Evolutionary conservation across 2,888 invertebrate genomes (phyloP), one percentile per base, ranked within the genome.

Genomic region (Chymomyza amoena): DNA sequence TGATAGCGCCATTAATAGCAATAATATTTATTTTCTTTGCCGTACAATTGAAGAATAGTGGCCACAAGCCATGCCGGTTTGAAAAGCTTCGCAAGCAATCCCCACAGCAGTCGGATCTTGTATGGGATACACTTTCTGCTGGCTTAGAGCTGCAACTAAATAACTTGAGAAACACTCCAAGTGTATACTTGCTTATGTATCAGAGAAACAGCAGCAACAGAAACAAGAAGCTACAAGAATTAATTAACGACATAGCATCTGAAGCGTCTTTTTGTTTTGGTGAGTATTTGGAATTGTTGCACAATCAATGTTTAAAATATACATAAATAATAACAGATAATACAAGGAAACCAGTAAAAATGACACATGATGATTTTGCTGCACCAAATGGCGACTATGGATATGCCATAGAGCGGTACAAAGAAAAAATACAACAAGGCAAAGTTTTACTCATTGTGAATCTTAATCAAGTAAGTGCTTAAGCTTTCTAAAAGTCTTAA

Each of bases 371-470:
- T 6, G 89, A 90, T 60, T 90, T 91, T 32, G 70, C 77, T 5
- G 69, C 84, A 1, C 7, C 73, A 4, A 68, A 71, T 18, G 73
- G 72, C 0, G 72, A 91, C 69, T 88, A 89, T 61, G 92, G 91
- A 0, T 68, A 80, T 61, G 80, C 87, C 6, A 90, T 91, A 56
- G 78, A 83, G 16, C 81, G 85, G 66, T 91, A 85, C 68, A 90
- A 86, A 71, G 66, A 65, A 2, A 89, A 84, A 71, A 70, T 91
- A 1, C 75, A 82, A 5, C 68, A 80, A 0, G 89, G 90, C 16
- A 88, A 89, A 59, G 91, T 91, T 15, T 76, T 91, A 57, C 70
- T 91, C 1, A 87, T 91, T 32, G 84, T 80, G 0, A 84, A 91
- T 77, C 78, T 91, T 0, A 91, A 91, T 68, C 78, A 90, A 69